Evolutionary conservation across 2,797 vertebrate species (phyloP), one percentile per base, ranked within the genome.

Genomic region (Chrysocyon brachyurus): DNA sequence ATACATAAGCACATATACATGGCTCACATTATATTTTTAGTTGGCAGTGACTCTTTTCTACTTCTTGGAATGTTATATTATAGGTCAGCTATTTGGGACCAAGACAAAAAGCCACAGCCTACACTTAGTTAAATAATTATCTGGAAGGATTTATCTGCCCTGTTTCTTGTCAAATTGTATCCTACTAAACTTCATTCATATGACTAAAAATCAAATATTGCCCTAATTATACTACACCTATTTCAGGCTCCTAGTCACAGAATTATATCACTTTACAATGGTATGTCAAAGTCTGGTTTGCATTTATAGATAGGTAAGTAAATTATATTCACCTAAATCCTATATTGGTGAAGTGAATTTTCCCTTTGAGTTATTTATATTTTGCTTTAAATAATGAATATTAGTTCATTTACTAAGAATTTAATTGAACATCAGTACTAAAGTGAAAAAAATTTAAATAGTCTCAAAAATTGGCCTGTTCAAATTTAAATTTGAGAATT

Each of bases 331-430:
- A 73, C 6, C n/a, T n/a, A 75, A 78, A 66, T 82, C 31, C 49
- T 12, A 22, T 9, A 4, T 31, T 56, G 16, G 4, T 52, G 22
- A 26, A 10, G 0, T 26, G n/a, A 89, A 10, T 89, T 97, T 92
- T 92, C 59, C 11, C 94, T 81, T 78, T 68, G 33, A 63, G 7
- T 54, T 77, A 88, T 85, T 68, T 0, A 61, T 49, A 26, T 26
- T 87, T 92, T 94, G 49, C 16, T 77, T 83, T 40, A 91, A 24
- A 24, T 68, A 61, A 28, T 77, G 22, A 92, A 16, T 46, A 61
- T 52, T 33, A 46, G 16, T 72, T 95, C 6, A 81, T 82, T 90
- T 78, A 26, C 31, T 84, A 68, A 95, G 96, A 92, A 75, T 72
- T 31, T 90, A 59, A 5, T 63, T 87, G 21, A 84, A 52, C 72